Percentiles rank a stretch among this genome's conserved stretches.
Evolutionary conservation across 2,113 vertebrate species (phyloP).

Genomic region (Eclectus roratus): DNA sequence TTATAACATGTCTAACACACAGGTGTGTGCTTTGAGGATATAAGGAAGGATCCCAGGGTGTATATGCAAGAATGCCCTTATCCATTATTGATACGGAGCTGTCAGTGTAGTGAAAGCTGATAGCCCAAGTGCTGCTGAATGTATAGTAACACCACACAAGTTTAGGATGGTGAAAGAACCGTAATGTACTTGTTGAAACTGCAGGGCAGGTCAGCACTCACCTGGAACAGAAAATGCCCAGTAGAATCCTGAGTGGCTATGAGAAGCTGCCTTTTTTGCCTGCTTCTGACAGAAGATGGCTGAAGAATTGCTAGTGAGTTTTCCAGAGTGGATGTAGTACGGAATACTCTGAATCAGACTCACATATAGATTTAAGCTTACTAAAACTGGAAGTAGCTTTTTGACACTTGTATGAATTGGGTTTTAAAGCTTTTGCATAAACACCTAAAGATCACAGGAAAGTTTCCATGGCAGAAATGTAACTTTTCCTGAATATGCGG

Average conservation of each 20-base stretch:
- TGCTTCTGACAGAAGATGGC: not conserved
- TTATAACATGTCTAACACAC: rapidly evolving
- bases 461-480: not conserved
- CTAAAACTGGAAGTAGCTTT: not conserved
- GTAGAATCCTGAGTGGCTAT: not conserved
- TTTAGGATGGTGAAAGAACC: not conserved
- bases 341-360: not conserved
- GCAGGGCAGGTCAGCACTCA: not conserved
- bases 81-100: not conserved
- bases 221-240: not conserved
- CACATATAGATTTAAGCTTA: not conserved
- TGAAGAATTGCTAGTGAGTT: not conserved
- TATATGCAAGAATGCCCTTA: not conserved
- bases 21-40: not conserved
- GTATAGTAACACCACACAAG: rapidly evolving
- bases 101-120: not conserved
- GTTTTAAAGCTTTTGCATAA: not conserved
- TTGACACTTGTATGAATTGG: not conserved
- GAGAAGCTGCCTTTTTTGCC: not conserved
- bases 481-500: not conserved
- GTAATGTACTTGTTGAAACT: not conserved
- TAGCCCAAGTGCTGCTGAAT: not conserved
- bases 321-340: not conserved
- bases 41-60: not conserved
- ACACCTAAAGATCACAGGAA: not conserved